phyloP scores from a whole-genome alignment of 2,113 vertebrate species.

The Melanerpes aurifrons region DNA sequence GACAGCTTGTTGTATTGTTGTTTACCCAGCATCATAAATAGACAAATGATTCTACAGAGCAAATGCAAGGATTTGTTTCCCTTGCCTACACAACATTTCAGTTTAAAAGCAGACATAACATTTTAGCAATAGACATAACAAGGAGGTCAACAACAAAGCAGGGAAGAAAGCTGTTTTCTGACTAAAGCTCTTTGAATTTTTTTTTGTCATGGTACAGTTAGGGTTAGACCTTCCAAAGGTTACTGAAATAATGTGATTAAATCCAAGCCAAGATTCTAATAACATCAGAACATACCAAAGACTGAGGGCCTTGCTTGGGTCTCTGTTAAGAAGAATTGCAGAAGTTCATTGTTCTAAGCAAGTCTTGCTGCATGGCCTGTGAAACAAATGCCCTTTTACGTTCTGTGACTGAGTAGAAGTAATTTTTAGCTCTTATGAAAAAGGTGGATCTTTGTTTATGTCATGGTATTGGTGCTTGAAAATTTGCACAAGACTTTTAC shows the following conservation, averaged over 20 bases:
- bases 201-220: background rate
- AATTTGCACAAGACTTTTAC: background rate
- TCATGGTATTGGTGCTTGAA: background rate
- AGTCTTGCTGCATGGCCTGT: background rate
- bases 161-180: background rate
- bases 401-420: background rate
- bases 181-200: background rate
- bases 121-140: background rate
- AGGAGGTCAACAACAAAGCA: background rate
- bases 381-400: fast-evolving
- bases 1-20: background rate
- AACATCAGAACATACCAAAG: background rate
- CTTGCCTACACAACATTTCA: background rate
- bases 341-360: background rate
- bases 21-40: background rate
- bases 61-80: background rate
- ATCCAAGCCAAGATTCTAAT: background rate
- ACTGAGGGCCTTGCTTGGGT: background rate
- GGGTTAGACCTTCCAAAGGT: background rate
- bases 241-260: background rate
- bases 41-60: background rate
- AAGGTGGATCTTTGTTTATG: background rate
- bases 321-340: background rate
- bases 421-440: background rate
- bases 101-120: background rate